Evolutionary conservation across 2,113 vertebrate species (phyloP), one percentile per base, ranked within the genome.

Genomic region (Rhagologus leucostigma): DNA sequence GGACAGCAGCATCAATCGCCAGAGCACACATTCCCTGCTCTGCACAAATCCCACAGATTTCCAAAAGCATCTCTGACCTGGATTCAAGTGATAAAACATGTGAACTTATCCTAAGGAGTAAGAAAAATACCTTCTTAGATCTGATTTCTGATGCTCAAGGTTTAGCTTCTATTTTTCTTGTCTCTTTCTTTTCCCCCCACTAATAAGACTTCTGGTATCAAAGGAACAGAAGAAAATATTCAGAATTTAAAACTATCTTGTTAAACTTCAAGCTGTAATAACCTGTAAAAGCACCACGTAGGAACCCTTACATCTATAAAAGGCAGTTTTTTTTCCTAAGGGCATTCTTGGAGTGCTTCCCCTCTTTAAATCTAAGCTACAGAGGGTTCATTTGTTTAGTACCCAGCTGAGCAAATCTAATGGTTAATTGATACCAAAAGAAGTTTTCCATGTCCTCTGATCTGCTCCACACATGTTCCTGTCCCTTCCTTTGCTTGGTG

Each of bases 31-130:
- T 44, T 83, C 88, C 73, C 59, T 55, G 55, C 63, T 87, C 96
- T 74, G 84, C 71, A 84, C 75, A 95, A 96, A 95, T 91, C 89
- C 85, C 70, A 87, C 7, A 63, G 87, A 94, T 75, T 89, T 96
- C 89, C 90, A 94, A 92, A 95, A 70, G 84, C 81, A 80, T 86
- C 84, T 96, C n/a, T 94, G 76, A 93, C 82, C 94, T 69, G 84
- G 88, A 92, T 90, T 93, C 76, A 64, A 92, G 86, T 12, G 24
- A 91, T 93, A 94, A 96, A 95, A 91, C 77, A 64, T 2, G 5
- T 52, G 84, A 95, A 91, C 47, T 67, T 84, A 68, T 91, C 74
- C 73, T 89, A 95, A 93, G 59, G 35, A 93, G 39, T 44, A 91
- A 60, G 84, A 86, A 88, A 96, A 95, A 63, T 71, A 93, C 33